A percentile compares a stretch with the other conserved stretches of the same genome.
phyloP scores from a whole-genome alignment of 2,888 invertebrate genomes.

The Calliphora vomitoria region DNA sequence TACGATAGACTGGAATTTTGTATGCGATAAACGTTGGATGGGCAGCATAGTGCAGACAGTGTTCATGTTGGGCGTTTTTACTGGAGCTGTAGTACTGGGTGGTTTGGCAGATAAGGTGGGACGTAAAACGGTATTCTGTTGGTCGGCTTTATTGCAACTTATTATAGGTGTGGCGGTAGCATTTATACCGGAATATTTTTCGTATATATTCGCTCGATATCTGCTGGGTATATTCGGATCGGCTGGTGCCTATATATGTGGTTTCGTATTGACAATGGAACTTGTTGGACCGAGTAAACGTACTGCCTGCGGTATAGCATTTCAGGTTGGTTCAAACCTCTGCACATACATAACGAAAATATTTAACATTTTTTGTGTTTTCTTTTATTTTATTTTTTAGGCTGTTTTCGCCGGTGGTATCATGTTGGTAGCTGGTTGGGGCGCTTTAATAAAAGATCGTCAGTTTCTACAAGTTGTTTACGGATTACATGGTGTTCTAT shows the following conservation, averaged over 20 bases:
- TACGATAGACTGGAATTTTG: slow-evolving; percentile 93
- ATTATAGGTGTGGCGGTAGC: slow-evolving; percentile 90
- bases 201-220: slow-evolving; percentile 89
- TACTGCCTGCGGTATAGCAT: slow-evolving; percentile 92
- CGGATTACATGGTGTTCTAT: slow-evolving; percentile 90
- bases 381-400: slow-evolving; percentile 85
- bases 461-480: slow-evolving; percentile 91
- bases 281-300: slow-evolving; percentile 92
- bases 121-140: slow-evolving; percentile 91
- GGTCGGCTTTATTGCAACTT: slow-evolving; percentile 90
- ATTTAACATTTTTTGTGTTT: slow-evolving; percentile 26
- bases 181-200: slow-evolving; percentile 91
- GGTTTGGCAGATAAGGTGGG: slow-evolving; percentile 92
- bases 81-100: slow-evolving; percentile 91
- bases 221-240: slow-evolving; percentile 93
- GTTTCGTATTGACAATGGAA: slow-evolving; percentile 90
- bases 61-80: slow-evolving; percentile 92
- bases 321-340: slow-evolving; percentile 77
- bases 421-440: slow-evolving; percentile 94
- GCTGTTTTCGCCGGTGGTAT: slow-evolving; percentile 92
- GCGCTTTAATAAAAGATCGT: slow-evolving; percentile 90
- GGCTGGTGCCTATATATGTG: slow-evolving; percentile 87
- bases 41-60: slow-evolving; percentile 91
- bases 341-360: no score
- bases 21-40: slow-evolving; percentile 92